A percentile compares a stretch with the other conserved stretches of the same genome.
Conservation (phyloP, 23 tunicate genomes). For the Corella eumyota region DNA sequence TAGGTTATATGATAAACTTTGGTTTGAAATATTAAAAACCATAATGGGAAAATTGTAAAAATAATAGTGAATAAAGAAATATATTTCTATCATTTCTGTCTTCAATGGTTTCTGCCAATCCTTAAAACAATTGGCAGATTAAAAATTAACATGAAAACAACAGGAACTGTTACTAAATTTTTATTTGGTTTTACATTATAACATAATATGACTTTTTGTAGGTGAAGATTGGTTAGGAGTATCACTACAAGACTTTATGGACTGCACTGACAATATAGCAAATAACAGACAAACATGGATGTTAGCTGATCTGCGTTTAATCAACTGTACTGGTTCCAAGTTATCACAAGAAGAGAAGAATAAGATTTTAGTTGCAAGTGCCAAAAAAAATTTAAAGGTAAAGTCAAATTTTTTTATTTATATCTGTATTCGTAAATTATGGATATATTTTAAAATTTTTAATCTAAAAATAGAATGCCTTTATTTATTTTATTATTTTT, state of each 20-base stretch:
- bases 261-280: conserved; percentile 50
- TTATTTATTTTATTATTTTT: background rate
- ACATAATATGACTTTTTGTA: background rate
- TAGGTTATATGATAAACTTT: too few relatives aligned
- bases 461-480: background rate
- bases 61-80: too few relatives aligned
- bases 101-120: too few relatives aligned
- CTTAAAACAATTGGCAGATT: too few relatives aligned
- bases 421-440: background rate
- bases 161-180: too few relatives aligned
- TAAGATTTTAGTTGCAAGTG: conserved; percentile 37
- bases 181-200: too few relatives aligned
- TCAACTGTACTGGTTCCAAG: conserved; percentile 36
- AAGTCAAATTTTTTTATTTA: background rate
- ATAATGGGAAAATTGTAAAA: too few relatives aligned
- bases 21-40: too few relatives aligned
- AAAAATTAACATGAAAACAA: too few relatives aligned
- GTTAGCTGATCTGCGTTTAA: conserved; percentile 47
- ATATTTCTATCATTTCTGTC: too few relatives aligned
- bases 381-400: conserved; percentile 54
- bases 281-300: conserved; percentile 79
- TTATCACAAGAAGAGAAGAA: conserved; percentile 7
- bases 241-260: conserved; percentile 48
- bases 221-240: conserved; percentile 65
- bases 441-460: too few relatives aligned